These are phyloP conservation scores for Bombyx mori DNA, from an alignment of 1,140 invertebrate genomes.

Conservation along the genomic window DNA sequence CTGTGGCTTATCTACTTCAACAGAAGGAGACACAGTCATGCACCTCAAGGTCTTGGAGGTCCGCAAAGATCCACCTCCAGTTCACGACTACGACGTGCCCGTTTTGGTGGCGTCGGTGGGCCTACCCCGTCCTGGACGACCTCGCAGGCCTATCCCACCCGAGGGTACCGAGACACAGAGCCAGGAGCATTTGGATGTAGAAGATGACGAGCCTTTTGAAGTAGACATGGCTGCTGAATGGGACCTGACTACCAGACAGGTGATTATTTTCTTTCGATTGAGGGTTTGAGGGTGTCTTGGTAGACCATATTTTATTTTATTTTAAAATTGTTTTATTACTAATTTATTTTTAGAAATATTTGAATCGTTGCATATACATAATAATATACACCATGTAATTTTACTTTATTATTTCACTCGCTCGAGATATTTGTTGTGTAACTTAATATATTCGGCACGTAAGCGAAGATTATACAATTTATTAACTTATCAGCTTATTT, in stretches of 20 bases:
- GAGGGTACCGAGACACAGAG: slow-evolving; percentile 26
- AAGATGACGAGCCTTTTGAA: slow-evolving; percentile 44
- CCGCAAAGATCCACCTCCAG: slow-evolving; percentile 83
- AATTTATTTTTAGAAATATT: no score
- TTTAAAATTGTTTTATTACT: neutral
- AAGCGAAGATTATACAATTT: no score
- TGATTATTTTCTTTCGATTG: slow-evolving; percentile 25
- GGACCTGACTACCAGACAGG: slow-evolving; percentile 94
- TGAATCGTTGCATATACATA: no score
- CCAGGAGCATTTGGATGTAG: slow-evolving; percentile 35
- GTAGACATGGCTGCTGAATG: slow-evolving; percentile 72
- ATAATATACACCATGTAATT: no score
- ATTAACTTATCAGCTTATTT: no score
- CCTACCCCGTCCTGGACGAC: slow-evolving; percentile 58
- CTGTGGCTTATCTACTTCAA: neutral
- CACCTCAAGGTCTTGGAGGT: slow-evolving; percentile 85
- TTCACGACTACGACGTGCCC: slow-evolving; percentile 93
- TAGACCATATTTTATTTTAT: neutral
- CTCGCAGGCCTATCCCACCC: slow-evolving; percentile 16
- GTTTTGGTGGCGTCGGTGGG: slow-evolving; percentile 79
- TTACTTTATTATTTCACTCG: no score
- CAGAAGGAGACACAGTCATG: slow-evolving; percentile 84
- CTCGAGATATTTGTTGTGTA: no score
- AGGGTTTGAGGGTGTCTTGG: neutral
- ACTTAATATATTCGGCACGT: no score